Base-by-base conservation (phyloP, 2,797 vertebrate genomes). In the Silurus aristotelis region DNA sequence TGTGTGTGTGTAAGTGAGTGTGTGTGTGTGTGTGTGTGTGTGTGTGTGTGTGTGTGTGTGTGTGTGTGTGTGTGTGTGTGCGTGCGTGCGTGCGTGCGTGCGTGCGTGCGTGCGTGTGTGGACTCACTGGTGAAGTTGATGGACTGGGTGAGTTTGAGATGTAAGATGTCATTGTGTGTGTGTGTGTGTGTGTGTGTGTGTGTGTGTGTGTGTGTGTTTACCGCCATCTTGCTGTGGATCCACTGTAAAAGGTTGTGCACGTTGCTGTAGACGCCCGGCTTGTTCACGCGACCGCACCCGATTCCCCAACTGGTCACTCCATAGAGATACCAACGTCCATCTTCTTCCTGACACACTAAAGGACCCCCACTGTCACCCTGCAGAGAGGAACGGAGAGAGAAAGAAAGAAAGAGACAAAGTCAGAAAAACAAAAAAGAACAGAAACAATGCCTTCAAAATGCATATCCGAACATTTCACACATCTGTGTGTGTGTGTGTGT, bases 281-380 rank as follows among this genome's bases (percentile, higher is more conserved):
- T 95, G 87, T 96, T 94, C 61, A 13, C 87, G 88, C 93, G 92
- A 72, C 95, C 96, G 3, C 96, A 97, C 88, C 96, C 96, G 0
- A 92, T 91, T 3, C 96, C 96, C 96, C 96, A 97, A 84, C 96
- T 97, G 1, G 96, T 96, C 88, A 97, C 91, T 0, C 96, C 96
- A 0, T 94, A 91, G 87, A 97, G 91, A 0, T 95, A 96, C 96
- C 96, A 97, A 72, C 89, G 94, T 3, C 56, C 46, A 19, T 90
- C 89, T 0, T 84, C 58, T 22, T 93, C 93, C 89, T 95, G 90
- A 0, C 96, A 97, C 73, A 96, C 95, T 84, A 97, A 87, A 3
- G 96, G 96, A 5, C 96, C 96, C 1, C 96, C 96, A 0, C 96
- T 96, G 93, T 97, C 96, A 0, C 96, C 96, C 96, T 97, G 56